A percentile compares a stretch with the other conserved stretches of the same genome.
Conservation (phyloP, 1,140 invertebrate genomes). For the Scaptomyza graminum region DNA sequence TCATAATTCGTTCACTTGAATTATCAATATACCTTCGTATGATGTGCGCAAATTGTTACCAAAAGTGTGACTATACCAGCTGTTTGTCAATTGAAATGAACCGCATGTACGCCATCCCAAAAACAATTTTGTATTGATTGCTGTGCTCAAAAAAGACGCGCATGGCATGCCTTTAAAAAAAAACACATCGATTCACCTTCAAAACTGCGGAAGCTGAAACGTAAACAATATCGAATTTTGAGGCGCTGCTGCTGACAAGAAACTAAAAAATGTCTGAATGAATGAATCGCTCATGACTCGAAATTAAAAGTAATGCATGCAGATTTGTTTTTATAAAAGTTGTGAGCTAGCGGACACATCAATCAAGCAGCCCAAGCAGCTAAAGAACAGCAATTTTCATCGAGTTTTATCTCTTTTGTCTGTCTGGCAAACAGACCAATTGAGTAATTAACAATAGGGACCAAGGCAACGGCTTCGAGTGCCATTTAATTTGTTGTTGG, state of each 20-base stretch:
- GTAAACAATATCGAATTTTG: constrained; percentile 40
- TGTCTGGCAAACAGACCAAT: constrained; percentile 7
- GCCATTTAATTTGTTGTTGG: constrained; percentile 42
- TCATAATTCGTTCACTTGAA: constrained; percentile 27
- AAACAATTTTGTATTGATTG: constrained; percentile 13
- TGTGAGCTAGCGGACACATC: constrained; percentile 1
- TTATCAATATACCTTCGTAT: background rate
- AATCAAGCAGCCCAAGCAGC: constrained; percentile 15
- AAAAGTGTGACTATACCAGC: constrained; percentile 22
- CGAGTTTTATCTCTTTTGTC: background rate
- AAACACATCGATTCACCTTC: constrained; percentile 54
- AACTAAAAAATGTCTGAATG: constrained; percentile 51
- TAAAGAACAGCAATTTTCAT: constrained; percentile 1
- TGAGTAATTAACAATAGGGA: constrained; percentile 40
- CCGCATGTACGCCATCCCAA: constrained; percentile 28
- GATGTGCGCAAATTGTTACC: background rate
- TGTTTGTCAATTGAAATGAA: constrained; percentile 31
- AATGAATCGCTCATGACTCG: constrained; percentile 62
- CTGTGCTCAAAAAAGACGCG: constrained; percentile 51
- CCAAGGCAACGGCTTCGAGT: constrained; percentile 30
- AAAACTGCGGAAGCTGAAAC: constrained; percentile 60
- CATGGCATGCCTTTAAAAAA: constrained; percentile 48
- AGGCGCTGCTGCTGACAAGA: constrained; percentile 20
- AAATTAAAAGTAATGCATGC: constrained; percentile 22
- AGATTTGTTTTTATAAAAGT: background rate